Evolutionary conservation across 2,888 invertebrate species (phyloP), one percentile per base, ranked within the genome.

Genomic region (Leptinotarsa haldemani): DNA sequence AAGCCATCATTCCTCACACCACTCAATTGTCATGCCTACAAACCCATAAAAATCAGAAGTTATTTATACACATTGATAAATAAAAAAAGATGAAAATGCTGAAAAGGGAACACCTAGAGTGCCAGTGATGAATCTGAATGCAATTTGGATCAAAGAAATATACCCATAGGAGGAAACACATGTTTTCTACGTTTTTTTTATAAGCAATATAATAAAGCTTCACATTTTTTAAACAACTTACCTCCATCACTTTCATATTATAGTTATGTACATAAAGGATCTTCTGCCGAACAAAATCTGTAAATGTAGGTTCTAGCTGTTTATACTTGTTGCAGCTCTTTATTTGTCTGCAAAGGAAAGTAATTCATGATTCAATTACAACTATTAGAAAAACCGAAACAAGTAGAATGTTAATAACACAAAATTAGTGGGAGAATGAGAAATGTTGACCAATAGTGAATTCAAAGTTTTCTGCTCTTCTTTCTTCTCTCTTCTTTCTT

Each of bases 241-340:
- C 83, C 80, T 80, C 74, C 13, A 79, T 78, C 53, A 82, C 79
- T 71, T 79, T 79, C 68, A 77, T 74, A 76, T 83, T 83, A 64
- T 80, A 82, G 9, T 82, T 80, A 75, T 83, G 82, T 48, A 82
- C 74, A 65, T 73, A 78, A 15, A 79, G 61, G 16, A 83, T 77
- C 75, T 78, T 79, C 73, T 75, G 74, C 64, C 79, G 71, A 30
- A 82, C 63, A 63, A 76, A 76, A 47, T 77, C 71, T 16, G 79
- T 77, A 76, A 79, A 81, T 52, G 70, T 74, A 56, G 76, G 71
- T 30, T 77, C 77, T 70, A 74, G 74, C 53, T 72, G 77, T 53
- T 75, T 73, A 52, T 70, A 72, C 71, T 77, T 80, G 65, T 73
- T 78, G 56, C 73, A 73, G 63, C 65, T 69, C 69, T 79, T 79